Evolutionary conservation across 2,113 vertebrate genomes (phyloP).

Genomic region (Misgurnus mizolepis): DNA sequence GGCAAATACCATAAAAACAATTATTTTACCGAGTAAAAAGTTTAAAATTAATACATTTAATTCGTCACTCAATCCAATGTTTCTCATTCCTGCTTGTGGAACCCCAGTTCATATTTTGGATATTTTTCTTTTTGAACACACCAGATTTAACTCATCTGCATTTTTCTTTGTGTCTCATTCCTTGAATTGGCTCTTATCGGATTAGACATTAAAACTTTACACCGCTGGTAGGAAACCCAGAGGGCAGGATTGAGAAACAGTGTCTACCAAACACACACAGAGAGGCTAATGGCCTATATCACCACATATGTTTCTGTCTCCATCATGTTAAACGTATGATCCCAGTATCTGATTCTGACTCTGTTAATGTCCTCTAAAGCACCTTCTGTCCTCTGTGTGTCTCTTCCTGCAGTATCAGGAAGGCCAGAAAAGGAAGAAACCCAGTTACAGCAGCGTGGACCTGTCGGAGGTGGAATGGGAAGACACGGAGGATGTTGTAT

Average conservation of each 20-base stretch:
- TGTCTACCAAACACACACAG: not conserved
- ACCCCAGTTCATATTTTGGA: not conserved
- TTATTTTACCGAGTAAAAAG: too few relatives aligned
- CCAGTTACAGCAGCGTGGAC: conserved; percentile 96
- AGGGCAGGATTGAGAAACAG: conserved; percentile 2
- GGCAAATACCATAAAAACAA: not conserved
- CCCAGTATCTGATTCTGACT: conserved; percentile 62
- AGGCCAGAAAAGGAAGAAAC: conserved; percentile 91
- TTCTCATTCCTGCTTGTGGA: conserved; percentile 6
- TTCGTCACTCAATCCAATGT: not conserved
- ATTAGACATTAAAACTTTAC: not conserved
- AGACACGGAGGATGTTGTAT: conserved; percentile 92
- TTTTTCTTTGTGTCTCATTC: too few relatives aligned
- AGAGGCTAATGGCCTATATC: conserved; percentile 5
- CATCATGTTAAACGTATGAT: conserved; percentile 40
- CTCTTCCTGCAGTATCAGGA: conserved; percentile 86
- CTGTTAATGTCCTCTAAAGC: conserved; percentile 35
- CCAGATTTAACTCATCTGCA: too few relatives aligned
- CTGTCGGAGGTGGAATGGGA: conserved; percentile 98
- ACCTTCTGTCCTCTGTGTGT: conserved; percentile 59
- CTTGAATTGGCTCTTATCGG: not conserved
- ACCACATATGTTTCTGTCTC: conserved; percentile 41
- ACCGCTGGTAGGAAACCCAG: not conserved
- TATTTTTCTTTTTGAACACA: not conserved
- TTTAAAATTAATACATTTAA: too few relatives aligned